Percentiles rank a stretch among this genome's conserved stretches.
Conservation (phyloP, 2,888 invertebrate species). For the Pecten maximus region DNA sequence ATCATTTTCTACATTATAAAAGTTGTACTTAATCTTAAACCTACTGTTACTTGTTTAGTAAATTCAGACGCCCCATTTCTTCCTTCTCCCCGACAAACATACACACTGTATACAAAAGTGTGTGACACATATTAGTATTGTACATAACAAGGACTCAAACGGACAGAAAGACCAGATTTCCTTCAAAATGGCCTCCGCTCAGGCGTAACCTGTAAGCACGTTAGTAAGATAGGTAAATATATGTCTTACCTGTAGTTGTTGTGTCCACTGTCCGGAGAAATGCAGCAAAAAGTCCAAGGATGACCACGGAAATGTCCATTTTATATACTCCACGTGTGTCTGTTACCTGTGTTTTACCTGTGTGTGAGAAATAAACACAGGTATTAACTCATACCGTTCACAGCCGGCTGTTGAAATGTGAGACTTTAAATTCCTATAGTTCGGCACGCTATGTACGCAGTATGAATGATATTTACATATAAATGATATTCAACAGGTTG, state of each 20-base stretch:
- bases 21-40: too few relatives aligned
- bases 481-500: slow-evolving; percentile 18
- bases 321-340: neutral
- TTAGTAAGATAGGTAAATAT: neutral
- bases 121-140: neutral
- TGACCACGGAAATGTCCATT: neutral
- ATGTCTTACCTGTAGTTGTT: neutral
- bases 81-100: neutral
- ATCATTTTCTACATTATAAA: too few relatives aligned
- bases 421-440: slow-evolving; percentile 16
- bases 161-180: neutral
- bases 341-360: slow-evolving; percentile 25
- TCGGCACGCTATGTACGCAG: slow-evolving; percentile 8
- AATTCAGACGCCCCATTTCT: neutral
- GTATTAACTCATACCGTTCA: slow-evolving; percentile 17
- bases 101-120: neutral
- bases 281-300: neutral
- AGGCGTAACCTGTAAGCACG: neutral
- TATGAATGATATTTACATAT: slow-evolving; percentile 33
- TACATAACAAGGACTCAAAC: neutral
- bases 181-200: neutral
- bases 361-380: slow-evolving; percentile 23
- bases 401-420: neutral
- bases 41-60: too few relatives aligned
- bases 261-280: neutral